Evolutionary conservation across 2,113 vertebrate species (phyloP).

Genomic region (Alligator mississippiensis): DNA sequence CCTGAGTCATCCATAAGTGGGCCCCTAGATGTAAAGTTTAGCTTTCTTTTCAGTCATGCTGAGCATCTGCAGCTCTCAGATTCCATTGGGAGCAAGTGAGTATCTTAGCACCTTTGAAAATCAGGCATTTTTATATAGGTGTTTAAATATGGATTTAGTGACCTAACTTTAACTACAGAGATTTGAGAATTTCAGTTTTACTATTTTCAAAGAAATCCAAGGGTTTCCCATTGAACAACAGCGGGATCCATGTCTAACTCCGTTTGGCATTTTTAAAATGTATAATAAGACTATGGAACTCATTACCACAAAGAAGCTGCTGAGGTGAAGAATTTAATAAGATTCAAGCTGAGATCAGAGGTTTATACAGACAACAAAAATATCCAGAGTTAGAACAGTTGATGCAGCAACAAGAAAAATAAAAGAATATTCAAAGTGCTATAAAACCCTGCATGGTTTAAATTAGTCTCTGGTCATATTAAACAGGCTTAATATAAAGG

Average conservation of each 20-base stretch:
- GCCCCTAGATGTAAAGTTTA: rapidly evolving
- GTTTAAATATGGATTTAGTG: neutral
- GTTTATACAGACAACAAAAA: neutral
- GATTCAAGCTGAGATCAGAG: neutral
- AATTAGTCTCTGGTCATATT: neutral
- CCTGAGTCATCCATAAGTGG: neutral
- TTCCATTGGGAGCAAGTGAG: rapidly evolving
- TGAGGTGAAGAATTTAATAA: neutral
- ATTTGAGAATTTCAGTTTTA: neutral
- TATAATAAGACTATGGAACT: neutral
- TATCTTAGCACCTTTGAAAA: neutral
- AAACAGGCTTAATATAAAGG: neutral
- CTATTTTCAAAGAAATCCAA: neutral
- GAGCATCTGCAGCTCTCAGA: rapidly evolving
- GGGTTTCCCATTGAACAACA: neutral
- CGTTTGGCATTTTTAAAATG: neutral
- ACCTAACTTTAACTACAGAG: neutral
- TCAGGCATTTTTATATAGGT: neutral
- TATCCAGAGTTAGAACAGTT: neutral
- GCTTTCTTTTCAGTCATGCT: neutral
- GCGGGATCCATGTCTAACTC: neutral
- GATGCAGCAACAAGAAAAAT: neutral
- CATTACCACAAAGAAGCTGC: neutral
- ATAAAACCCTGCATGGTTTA: neutral
- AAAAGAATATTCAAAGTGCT: rapidly evolving